These are phyloP conservation scores for Alligator mississippiensis DNA, from an alignment of 2,113 vertebrate genomes.

Conservation along the genomic window DNA sequence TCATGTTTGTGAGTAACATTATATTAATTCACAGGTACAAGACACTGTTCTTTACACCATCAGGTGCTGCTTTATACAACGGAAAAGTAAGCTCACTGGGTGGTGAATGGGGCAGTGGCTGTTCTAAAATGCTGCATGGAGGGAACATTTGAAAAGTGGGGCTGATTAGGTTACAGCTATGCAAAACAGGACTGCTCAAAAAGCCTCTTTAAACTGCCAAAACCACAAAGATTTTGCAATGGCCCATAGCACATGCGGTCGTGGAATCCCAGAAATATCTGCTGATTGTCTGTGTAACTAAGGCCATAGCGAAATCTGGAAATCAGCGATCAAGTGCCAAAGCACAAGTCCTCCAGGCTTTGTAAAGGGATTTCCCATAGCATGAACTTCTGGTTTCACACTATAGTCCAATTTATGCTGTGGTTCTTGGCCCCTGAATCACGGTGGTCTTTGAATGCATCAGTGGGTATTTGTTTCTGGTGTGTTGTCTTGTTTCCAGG, in stretches of 20 bases:
- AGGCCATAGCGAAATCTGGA: neutral
- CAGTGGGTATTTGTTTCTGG: neutral
- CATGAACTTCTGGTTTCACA: neutral
- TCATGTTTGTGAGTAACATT: neutral
- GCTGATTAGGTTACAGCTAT: neutral
- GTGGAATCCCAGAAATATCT: neutral
- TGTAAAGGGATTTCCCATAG: neutral
- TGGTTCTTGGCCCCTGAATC: neutral
- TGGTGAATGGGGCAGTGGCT: neutral
- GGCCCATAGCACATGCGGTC: neutral
- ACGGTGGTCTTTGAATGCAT: neutral
- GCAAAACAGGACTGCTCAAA: rapidly evolving
- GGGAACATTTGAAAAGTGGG: neutral
- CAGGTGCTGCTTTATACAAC: neutral
- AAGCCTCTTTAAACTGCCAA: rapidly evolving
- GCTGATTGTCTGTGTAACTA: neutral
- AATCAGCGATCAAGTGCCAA: neutral
- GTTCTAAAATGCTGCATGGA: neutral
- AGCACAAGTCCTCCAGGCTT: neutral
- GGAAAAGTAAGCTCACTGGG: neutral
- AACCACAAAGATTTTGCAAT: neutral
- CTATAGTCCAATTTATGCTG: neutral
- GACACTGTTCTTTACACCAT: rapidly evolving
- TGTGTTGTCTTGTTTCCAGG: neutral
- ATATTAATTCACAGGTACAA: neutral